Conservation (phyloP, 2,797 vertebrate genomes). For the Stomatorhinus walkeri region DNA sequence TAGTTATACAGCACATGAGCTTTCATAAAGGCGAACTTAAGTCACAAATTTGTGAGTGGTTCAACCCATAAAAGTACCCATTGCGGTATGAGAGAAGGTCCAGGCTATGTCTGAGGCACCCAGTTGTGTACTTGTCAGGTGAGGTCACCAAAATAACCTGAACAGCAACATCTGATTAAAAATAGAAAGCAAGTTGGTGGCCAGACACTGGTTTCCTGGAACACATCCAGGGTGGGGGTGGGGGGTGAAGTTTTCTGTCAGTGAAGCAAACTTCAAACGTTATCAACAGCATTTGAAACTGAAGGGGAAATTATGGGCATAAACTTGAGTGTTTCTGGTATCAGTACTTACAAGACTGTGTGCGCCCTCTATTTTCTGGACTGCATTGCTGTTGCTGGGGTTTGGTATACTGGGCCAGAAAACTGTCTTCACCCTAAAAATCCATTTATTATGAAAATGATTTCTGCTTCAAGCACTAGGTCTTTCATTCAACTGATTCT, state of each 20-base stretch:
- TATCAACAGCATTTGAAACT: not conserved
- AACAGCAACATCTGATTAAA: not conserved
- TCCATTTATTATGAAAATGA: not conserved
- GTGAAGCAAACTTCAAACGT: not conserved
- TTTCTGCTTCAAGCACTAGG: not conserved
- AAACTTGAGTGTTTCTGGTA: not conserved
- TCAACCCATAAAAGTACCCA: not conserved
- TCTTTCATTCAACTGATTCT: not conserved
- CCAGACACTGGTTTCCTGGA: not conserved
- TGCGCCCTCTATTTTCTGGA: slow-evolving; percentile 56
- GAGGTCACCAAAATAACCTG: not conserved
- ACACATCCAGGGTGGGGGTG: not conserved
- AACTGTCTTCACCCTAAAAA: slow-evolving; percentile 54
- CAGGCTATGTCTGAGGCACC: not conserved
- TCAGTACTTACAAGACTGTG: slow-evolving; percentile 40
- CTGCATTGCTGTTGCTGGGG: slow-evolving; percentile 63
- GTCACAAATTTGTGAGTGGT: not conserved
- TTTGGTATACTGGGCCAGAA: slow-evolving; percentile 71
- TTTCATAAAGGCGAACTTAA: not conserved
- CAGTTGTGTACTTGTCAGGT: not conserved
- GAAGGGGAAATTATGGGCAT: not conserved
- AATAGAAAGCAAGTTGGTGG: slow-evolving; percentile 7
- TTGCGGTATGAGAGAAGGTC: not conserved
- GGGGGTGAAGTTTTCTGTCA: not conserved
- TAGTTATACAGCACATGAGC: not conserved